Conservation (phyloP, 2,888 invertebrate species). For the Drosophila maculinotata region DNA sequence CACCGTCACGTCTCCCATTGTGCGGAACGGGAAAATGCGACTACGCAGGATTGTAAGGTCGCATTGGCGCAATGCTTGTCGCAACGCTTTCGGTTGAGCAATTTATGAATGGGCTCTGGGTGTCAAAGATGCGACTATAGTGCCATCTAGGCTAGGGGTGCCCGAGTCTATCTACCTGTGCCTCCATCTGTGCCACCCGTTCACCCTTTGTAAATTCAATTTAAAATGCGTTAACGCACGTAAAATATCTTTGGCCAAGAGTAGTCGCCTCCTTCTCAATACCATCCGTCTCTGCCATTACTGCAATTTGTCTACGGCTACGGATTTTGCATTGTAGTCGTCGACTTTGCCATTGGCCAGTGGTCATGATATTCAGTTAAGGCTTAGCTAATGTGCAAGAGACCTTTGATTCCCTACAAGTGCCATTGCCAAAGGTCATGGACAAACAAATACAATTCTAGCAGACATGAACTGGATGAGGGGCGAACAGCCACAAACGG, state of each 20-base stretch:
- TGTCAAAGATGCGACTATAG: constrained; percentile 15
- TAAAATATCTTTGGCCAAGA: constrained; percentile 50
- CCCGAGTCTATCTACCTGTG: constrained; percentile 1
- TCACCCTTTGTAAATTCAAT: constrained; percentile 70
- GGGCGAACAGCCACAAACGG: neutral
- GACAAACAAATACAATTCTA: constrained; percentile 29
- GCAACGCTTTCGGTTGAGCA: constrained; percentile 30
- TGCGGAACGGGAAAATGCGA: constrained; percentile 18
- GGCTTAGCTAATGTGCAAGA: constrained; percentile 25
- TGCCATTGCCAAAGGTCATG: constrained; percentile 54
- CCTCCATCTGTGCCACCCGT: constrained; percentile 8
- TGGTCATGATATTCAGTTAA: constrained; percentile 25
- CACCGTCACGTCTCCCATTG: constrained; percentile 15
- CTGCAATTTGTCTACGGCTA: constrained; percentile 14
- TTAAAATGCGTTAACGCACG: constrained; percentile 66
- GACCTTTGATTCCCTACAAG: constrained; percentile 71
- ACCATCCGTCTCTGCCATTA: constrained; percentile 13
- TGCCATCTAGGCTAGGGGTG: neutral
- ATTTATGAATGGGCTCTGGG: constrained; percentile 66
- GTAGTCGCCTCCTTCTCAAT: constrained; percentile 19
- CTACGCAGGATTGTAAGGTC: constrained; percentile 6
- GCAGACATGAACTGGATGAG: constrained; percentile 11
- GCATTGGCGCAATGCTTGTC: constrained; percentile 15
- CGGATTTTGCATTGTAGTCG: constrained; percentile 19
- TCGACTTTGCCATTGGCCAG: constrained; percentile 32